A percentile compares a stretch with the other conserved stretches of the same genome.
Conservation (phyloP, 2,113 vertebrate genomes). For the Planiliza haematocheilus region DNA sequence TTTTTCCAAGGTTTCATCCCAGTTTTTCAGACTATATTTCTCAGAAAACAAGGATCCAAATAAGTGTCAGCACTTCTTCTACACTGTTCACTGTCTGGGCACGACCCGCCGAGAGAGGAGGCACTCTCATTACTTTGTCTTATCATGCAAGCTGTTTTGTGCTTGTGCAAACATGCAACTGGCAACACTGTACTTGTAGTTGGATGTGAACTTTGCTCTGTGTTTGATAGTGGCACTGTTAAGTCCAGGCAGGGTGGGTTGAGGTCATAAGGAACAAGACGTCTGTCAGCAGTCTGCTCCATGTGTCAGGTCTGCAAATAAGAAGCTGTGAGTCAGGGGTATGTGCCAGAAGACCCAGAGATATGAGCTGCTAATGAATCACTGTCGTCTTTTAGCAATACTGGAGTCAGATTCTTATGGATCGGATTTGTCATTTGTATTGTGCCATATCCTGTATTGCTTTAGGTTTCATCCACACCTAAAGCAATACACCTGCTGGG, state of each 20-base stretch:
- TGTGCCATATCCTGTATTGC: background rate
- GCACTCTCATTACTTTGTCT: background rate
- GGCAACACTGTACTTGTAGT: background rate
- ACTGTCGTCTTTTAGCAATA: background rate
- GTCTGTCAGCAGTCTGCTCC: background rate
- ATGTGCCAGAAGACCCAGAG: background rate
- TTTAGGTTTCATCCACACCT: conserved; percentile 1
- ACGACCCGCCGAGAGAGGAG: conserved; percentile 3
- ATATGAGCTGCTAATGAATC: background rate
- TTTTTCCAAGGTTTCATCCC: background rate
- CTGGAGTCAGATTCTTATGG: background rate
- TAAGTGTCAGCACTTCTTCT: conserved; percentile 2
- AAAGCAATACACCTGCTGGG: too few species aligned
- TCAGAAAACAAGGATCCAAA: conserved; percentile 10
- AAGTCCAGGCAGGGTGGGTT: background rate
- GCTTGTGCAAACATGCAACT: conserved; percentile 60
- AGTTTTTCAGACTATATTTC: background rate
- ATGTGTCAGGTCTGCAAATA: background rate
- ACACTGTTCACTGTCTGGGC: conserved; percentile 20
- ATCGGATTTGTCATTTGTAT: background rate
- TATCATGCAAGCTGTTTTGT: conserved; percentile 23
- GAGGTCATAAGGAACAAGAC: background rate
- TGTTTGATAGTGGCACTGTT: background rate
- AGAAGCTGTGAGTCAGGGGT: conserved; percentile 7
- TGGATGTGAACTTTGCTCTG: conserved; percentile 47